Conservation (phyloP, 2,797 vertebrate species). For the Hyperoplus lanceolatus region DNA sequence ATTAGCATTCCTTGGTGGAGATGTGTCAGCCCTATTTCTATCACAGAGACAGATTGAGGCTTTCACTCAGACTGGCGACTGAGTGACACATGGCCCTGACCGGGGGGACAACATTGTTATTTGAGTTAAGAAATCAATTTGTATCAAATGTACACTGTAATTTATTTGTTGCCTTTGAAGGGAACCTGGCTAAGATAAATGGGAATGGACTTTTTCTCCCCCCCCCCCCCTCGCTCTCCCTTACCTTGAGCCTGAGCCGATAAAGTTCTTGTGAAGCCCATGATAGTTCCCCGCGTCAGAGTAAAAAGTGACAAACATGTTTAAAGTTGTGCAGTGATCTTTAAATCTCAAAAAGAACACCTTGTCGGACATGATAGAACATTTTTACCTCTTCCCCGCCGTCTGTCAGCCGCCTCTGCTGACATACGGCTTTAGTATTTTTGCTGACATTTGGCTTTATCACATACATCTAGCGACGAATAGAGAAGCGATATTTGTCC, state of each 20-base stretch:
- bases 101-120: slow-evolving; percentile 99
- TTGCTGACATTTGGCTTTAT: slow-evolving; percentile 99
- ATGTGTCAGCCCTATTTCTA: slow-evolving; percentile 95
- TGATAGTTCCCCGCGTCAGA: slow-evolving; percentile 96
- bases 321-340: slow-evolving; percentile 99
- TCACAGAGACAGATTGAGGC: slow-evolving; percentile 98
- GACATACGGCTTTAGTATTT: slow-evolving; percentile 97
- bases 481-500: slow-evolving; percentile 90
- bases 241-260: slow-evolving; percentile 90
- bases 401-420: slow-evolving; percentile 95
- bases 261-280: slow-evolving; percentile 99
- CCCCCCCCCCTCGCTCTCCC: slow-evolving; percentile 74
- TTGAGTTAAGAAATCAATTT: slow-evolving; percentile 99
- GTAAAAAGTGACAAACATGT: slow-evolving; percentile 98
- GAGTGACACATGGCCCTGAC: slow-evolving; percentile 99
- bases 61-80: slow-evolving; percentile 96
- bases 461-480: slow-evolving; percentile 92
- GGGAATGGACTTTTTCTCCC: slow-evolving; percentile 88
- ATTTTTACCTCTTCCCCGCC: slow-evolving; percentile 98
- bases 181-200: slow-evolving; percentile 99
- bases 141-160: slow-evolving; percentile 99
- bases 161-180: slow-evolving; percentile 99
- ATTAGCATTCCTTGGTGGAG: slow-evolving; percentile 97
- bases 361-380: slow-evolving; percentile 99
- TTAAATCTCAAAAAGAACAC: slow-evolving; percentile 99